phyloP scores from a whole-genome alignment of 2,113 vertebrate genomes.

The Microcebus tavaratra region DNA sequence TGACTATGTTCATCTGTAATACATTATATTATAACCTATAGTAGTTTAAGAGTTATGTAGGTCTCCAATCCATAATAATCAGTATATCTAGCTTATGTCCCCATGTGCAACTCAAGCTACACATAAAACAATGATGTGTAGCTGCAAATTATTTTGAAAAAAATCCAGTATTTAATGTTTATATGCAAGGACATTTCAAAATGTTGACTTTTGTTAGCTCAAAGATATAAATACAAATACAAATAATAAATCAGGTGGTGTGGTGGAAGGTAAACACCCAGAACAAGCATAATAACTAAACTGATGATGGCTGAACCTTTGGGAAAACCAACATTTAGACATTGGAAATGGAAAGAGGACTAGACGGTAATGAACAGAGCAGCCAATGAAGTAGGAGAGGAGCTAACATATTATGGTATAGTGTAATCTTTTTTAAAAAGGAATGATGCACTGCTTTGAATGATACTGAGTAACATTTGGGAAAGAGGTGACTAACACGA shows the following conservation, averaged over 20 bases:
- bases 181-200: background rate
- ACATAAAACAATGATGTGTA: background rate
- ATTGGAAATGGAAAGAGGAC: too few species aligned
- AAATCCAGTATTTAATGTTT: background rate
- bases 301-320: background rate
- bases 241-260: background rate
- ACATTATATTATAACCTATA: background rate
- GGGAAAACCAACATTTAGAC: background rate
- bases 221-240: background rate
- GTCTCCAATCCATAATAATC: background rate
- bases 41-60: background rate
- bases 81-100: background rate
- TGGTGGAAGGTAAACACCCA: background rate
- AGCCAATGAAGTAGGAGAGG: background rate
- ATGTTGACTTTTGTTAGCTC: background rate
- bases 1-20: background rate
- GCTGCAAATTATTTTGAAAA: background rate
- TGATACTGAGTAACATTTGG: background rate
- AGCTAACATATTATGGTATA: background rate
- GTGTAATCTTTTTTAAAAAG: background rate
- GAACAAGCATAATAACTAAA: background rate
- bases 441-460: background rate
- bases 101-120: background rate
- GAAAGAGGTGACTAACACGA: background rate
- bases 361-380: background rate